Percentiles rank a stretch among this genome's conserved stretches.
Evolutionary conservation across 2,888 invertebrate genomes (phyloP).

Genomic region (Melanophora roralis): DNA sequence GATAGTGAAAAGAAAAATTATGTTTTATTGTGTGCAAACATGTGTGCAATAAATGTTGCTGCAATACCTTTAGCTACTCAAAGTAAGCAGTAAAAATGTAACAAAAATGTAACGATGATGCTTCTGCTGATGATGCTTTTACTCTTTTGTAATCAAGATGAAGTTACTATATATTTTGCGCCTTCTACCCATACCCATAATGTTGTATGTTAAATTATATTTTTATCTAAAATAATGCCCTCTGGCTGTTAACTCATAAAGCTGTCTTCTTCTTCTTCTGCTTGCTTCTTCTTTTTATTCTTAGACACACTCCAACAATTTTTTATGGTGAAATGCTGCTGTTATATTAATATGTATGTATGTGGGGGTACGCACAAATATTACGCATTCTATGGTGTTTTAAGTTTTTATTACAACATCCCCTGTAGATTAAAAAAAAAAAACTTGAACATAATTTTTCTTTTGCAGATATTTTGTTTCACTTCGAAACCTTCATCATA

Average conservation of each 20-base stretch:
- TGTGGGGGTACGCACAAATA: not conserved
- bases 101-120: not conserved
- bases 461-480: not conserved
- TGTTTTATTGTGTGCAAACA: not conserved
- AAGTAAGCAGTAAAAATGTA: not conserved
- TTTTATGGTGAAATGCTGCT: not conserved
- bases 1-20: no score
- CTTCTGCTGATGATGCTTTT: constrained; percentile 3
- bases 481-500: constrained; percentile 27
- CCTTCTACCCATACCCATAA: not conserved
- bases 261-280: not conserved
- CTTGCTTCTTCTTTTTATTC: no score
- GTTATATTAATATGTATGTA: no score
- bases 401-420: constrained; percentile 26
- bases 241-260: constrained; percentile 23
- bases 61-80: constrained; percentile 2
- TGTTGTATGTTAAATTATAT: constrained; percentile 14
- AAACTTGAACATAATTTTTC: constrained; percentile 37
- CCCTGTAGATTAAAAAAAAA: constrained; percentile 33
- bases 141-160: constrained; percentile 12
- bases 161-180: not conserved
- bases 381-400: constrained; percentile 28
- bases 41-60: constrained; percentile 15
- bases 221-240: constrained; percentile 42
- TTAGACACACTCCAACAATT: not conserved